Percentiles rank a stretch among this genome's conserved stretches.
Conservation (phyloP, 2,888 invertebrate genomes). For the Petrolisthes cinctipes region DNA sequence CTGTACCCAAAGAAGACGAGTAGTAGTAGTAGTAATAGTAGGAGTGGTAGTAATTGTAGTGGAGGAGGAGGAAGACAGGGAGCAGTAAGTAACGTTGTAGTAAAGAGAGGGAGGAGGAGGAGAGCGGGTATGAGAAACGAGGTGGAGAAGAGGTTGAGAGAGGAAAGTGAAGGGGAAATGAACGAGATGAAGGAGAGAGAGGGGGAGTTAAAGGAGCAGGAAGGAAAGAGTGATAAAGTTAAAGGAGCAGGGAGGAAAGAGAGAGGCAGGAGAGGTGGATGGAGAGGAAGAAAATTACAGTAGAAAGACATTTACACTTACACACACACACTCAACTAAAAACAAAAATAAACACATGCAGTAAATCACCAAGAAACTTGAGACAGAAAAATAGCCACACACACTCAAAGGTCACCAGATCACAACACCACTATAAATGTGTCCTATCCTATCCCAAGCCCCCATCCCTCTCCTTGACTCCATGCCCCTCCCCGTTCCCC, state of each 20-base stretch:
- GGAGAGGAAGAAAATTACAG: not conserved
- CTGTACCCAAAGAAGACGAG: too few relatives aligned
- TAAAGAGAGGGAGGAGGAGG: too few relatives aligned
- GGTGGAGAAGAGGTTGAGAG: too few relatives aligned
- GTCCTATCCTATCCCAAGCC: too few relatives aligned
- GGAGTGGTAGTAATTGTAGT: not conserved
- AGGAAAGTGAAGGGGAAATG: not conserved
- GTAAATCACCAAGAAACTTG: not conserved
- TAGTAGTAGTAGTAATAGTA: not conserved
- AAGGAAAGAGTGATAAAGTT: not conserved
- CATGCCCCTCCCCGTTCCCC: too few relatives aligned
- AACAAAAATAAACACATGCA: not conserved
- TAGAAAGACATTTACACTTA: not conserved
- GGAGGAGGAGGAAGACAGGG: not conserved
- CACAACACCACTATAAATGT: not conserved
- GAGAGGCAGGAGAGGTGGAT: not conserved
- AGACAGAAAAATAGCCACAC: not conserved
- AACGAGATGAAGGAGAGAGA: not conserved
- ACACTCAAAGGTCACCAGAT: not conserved
- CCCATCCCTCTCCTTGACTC: too few relatives aligned
- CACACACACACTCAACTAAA: not conserved
- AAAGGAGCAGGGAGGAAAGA: not conserved
- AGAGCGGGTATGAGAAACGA: not conserved
- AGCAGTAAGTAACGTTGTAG: too few relatives aligned
- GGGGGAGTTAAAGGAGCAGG: not conserved